Base-by-base conservation (phyloP, 2,888 invertebrate species). In the Blera fallax region DNA sequence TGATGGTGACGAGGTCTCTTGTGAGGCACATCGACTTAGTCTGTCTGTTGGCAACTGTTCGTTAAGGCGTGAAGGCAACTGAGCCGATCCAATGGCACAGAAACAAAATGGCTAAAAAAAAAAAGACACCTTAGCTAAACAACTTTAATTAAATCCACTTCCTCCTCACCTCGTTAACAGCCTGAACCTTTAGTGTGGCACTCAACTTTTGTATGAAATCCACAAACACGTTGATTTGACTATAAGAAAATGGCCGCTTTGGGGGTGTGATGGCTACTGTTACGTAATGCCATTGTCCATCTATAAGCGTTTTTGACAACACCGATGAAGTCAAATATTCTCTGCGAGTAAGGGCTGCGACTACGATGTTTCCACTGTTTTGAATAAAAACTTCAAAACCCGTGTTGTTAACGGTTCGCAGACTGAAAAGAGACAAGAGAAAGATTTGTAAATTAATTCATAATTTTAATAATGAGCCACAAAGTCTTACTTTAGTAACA, bases 311-410 rank as follows among this genome's bases (percentile, higher is more conserved):
- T 50, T 90, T 90, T 0, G 92, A 93, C 37, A 92, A 90, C 3
- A 94, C 93, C 1, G 93, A 91, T 0, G 94, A 93, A 27, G 94
- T 93, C 7, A 93, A 90, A 89, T 93, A 94, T 88, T 94, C 94
- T 64, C 94, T 93, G 87, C 93, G 93, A 24, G 93, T 94, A 32
- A 93, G 90, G 1, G 94, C 93, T 8, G 94, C 94, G 14, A 94
- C 93, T 3, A 94, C 93, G 32, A 95, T 91, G 74, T 92, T 92
- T 29, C 94, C 93, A 88, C 93, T 93, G 45, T 92, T 90, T 52
- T 93, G 93, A 50, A 95, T 92, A 89, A 94, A 95, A 2, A 94
- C 93, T 89, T 95, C 94, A 87, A 94, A 93, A 1, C 95, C 94
- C 34, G 92, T 91, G 3, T 94, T 93, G 77, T 91, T 90, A 81